These are phyloP conservation scores for Troides oblongomaculatus DNA, from an alignment of 2,888 invertebrate genomes.

Conservation along the genomic window DNA sequence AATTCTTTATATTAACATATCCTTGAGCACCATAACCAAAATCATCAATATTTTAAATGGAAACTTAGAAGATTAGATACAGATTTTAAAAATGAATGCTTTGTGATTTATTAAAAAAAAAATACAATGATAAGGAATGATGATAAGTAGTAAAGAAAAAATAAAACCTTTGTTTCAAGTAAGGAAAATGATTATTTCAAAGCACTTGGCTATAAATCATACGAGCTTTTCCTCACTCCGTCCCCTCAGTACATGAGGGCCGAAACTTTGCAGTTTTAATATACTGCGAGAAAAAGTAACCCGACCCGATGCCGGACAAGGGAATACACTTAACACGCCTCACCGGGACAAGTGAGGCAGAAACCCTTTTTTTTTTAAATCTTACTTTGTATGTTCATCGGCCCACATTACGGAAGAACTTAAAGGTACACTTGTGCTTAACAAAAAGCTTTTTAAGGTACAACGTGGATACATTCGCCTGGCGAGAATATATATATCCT, in stretches of 20 bases:
- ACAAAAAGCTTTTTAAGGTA: neutral
- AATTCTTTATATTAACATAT: too few species aligned
- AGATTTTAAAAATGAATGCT: too few species aligned
- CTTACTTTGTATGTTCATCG: slow-evolving; percentile 1
- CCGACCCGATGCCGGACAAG: slow-evolving; percentile 52
- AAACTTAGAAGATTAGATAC: too few species aligned
- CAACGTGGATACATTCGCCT: neutral
- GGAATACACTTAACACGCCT: slow-evolving; percentile 46
- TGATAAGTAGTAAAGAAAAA: neutral
- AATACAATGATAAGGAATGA: too few species aligned
- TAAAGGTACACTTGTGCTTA: neutral
- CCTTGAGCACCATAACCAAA: too few species aligned
- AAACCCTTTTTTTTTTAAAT: slow-evolving; percentile 28
- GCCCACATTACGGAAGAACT: neutral
- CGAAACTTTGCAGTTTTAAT: slow-evolving; percentile 67
- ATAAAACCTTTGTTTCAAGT: neutral
- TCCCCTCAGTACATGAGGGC: slow-evolving; percentile 41
- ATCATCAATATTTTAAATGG: too few species aligned
- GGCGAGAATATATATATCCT: neutral
- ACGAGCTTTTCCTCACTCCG: slow-evolving; percentile 42
- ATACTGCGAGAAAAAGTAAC: slow-evolving; percentile 72
- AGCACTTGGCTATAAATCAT: slow-evolving; percentile 57
- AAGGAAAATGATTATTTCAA: slow-evolving; percentile 15
- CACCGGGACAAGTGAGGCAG: slow-evolving; percentile 30
- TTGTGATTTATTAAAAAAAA: too few species aligned